Percentiles rank a stretch among this genome's conserved stretches.
phyloP scores from a whole-genome alignment of 2,113 vertebrate species.

The Variabilichromis moorii region DNA sequence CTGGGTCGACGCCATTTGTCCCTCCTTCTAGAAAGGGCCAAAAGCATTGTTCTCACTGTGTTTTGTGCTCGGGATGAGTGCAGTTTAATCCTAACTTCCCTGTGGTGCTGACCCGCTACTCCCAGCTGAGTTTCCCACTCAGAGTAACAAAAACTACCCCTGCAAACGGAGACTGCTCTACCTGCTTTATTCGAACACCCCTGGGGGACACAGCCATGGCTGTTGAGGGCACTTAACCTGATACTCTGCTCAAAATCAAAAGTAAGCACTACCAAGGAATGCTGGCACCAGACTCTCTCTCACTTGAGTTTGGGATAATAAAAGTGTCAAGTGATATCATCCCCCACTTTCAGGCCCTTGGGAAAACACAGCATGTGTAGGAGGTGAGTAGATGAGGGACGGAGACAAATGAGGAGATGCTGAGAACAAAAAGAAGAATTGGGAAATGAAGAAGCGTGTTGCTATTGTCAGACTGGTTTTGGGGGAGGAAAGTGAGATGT shows the following conservation, averaged over 20 bases:
- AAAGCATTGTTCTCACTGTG: conserved; percentile 35
- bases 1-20: conserved; percentile 12
- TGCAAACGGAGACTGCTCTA: conserved; percentile 34
- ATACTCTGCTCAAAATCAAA: conserved; percentile 41
- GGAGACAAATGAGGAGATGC: conserved; percentile 4
- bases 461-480: conserved; percentile 16
- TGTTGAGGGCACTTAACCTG: conserved; percentile 38
- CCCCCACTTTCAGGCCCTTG: background rate
- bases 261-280: conserved; percentile 14
- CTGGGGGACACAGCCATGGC: background rate
- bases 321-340: conserved; percentile 28
- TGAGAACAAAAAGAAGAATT: background rate
- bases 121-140: conserved; percentile 7
- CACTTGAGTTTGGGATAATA: conserved; percentile 11
- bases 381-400: background rate
- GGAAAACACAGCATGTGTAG: conserved; percentile 11
- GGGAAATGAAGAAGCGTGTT: conserved; percentile 12
- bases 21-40: background rate
- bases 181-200: conserved; percentile 12
- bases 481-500: conserved; percentile 20
- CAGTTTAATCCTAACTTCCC: conserved; percentile 44
- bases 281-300: background rate
- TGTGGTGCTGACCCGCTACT: conserved; percentile 15
- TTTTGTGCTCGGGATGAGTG: conserved; percentile 32
- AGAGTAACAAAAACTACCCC: conserved; percentile 6